These are phyloP conservation scores for Patella caerulea DNA, from an alignment of 2,888 invertebrate species.

Conservation along the genomic window DNA sequence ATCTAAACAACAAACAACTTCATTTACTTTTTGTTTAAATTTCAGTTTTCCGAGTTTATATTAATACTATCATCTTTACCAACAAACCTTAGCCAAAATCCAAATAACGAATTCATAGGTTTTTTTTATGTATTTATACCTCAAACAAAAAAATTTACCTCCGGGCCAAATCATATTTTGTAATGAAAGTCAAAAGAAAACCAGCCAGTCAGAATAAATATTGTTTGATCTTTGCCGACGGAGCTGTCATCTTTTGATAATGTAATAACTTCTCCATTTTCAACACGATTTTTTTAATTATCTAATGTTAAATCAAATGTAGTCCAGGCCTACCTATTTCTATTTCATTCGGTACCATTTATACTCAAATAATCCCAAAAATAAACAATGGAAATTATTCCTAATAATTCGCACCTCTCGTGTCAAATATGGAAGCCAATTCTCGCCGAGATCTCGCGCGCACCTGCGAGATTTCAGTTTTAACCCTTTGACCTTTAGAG, in stretches of 20 bases:
- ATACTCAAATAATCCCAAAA: background rate
- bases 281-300: too few relatives aligned
- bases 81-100: too few relatives aligned
- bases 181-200: too few relatives aligned
- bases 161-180: too few relatives aligned
- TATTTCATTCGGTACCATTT: background rate
- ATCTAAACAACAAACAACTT: too few relatives aligned
- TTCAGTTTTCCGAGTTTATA: too few relatives aligned
- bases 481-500: too few relatives aligned
- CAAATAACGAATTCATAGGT: too few relatives aligned
- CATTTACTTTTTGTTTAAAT: too few relatives aligned
- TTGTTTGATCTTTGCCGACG: conserved; percentile 4
- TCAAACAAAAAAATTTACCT: too few relatives aligned
- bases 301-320: background rate
- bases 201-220: background rate
- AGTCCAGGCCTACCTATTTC: background rate
- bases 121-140: too few relatives aligned
- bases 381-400: conserved; percentile 2
- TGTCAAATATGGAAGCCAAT: conserved; percentile 6
- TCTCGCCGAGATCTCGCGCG: conserved; percentile 24
- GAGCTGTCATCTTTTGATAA: conserved; percentile 1
- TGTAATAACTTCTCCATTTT: background rate
- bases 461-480: conserved; percentile 15
- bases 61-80: too few relatives aligned
- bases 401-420: conserved; percentile 4